These are phyloP conservation scores for Drosophila neonasuta DNA, from an alignment of 2,888 invertebrate genomes.

Conservation along the genomic window DNA sequence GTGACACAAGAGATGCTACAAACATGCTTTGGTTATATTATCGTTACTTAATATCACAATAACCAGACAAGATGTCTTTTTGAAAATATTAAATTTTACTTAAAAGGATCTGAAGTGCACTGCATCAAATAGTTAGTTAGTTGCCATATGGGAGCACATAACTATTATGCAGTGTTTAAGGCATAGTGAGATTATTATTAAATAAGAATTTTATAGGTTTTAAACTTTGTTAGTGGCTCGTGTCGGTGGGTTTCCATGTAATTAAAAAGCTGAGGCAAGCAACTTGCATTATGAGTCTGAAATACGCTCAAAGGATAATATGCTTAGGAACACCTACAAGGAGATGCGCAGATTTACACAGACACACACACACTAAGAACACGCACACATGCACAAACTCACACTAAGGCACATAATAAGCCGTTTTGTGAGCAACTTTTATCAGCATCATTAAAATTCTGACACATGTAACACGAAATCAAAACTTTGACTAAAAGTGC, in stretches of 20 bases:
- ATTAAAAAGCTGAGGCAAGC: conserved; percentile 56
- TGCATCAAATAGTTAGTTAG: neutral
- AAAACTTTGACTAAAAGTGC: conserved; percentile 78
- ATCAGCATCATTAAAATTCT: conserved; percentile 78
- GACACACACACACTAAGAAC: conserved; percentile 5
- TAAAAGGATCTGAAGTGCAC: neutral
- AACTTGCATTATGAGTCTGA: conserved; percentile 48
- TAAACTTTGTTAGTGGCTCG: conserved; percentile 21
- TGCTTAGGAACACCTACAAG: conserved; percentile 35
- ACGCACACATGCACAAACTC: conserved; percentile 32
- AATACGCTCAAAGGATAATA: conserved; percentile 69
- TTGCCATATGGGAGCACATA: neutral
- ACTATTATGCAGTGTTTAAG: neutral
- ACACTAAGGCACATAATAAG: conserved; percentile 68
- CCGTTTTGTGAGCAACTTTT: conserved; percentile 74
- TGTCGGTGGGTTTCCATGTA: conserved; percentile 39
- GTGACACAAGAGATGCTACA: neutral
- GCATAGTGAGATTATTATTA: conserved; percentile 5
- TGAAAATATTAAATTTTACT: neutral
- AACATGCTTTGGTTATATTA: neutral
- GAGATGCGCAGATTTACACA: conserved; percentile 23
- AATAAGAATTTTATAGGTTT: conserved; percentile 23
- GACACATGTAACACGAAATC: conserved; percentile 78
- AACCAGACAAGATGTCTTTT: neutral
- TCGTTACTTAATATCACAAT: neutral